These are phyloP conservation scores for Sminthurinus aureus DNA, from an alignment of 2,888 invertebrate genomes.

Conservation along the genomic window DNA sequence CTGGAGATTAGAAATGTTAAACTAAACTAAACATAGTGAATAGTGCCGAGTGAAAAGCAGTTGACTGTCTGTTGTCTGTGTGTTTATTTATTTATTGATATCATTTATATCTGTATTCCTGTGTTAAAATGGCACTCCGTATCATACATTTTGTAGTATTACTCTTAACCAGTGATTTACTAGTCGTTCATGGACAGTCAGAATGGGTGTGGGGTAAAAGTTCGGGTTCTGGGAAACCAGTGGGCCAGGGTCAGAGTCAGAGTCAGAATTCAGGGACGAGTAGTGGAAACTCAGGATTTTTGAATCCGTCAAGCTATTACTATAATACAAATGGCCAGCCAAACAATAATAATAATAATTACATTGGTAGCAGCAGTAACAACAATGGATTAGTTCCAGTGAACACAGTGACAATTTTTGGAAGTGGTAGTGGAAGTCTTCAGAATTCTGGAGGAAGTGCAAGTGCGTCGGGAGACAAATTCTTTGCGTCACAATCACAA, in stretches of 20 bases:
- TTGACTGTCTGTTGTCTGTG: neutral
- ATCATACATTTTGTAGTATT: conserved; percentile 16
- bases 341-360: neutral
- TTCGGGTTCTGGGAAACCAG: conserved; percentile 11
- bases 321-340: neutral
- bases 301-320: neutral
- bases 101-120: neutral
- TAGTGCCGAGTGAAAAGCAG: too few species aligned
- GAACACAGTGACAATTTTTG: conserved; percentile 31
- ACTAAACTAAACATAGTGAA: too few species aligned
- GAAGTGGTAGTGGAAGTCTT: conserved; percentile 12
- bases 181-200: conserved; percentile 40
- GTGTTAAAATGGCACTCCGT: neutral
- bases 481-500: neutral
- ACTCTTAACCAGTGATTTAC: neutral
- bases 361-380: neutral
- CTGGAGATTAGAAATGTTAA: too few species aligned
- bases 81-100: conserved; percentile 7
- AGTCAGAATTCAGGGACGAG: neutral
- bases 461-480: conserved; percentile 14
- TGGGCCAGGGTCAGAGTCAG: too few species aligned
- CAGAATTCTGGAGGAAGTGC: neutral
- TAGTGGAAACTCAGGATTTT: neutral
- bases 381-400: conserved; percentile 25
- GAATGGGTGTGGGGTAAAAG: conserved; percentile 59